Evolutionary conservation across 53 echinoderm and acorn worm species (phyloP).

Genomic region (Antedon mediterranea): DNA sequence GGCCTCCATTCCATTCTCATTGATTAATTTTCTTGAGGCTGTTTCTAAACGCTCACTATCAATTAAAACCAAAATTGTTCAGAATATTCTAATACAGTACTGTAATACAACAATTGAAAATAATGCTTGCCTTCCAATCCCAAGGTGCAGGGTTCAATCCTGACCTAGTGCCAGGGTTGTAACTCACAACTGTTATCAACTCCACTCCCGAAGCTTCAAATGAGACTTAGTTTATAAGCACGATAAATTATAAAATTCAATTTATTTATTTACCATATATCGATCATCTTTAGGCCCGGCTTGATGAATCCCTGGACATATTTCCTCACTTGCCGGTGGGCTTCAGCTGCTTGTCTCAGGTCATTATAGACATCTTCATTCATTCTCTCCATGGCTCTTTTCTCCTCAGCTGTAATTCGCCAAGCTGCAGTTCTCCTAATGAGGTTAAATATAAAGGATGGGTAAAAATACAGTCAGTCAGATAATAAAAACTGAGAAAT

Average conservation of each 20-base stretch:
- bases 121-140: too few relatives aligned
- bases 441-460: too few relatives aligned
- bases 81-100: too few relatives aligned
- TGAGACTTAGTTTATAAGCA: too few relatives aligned
- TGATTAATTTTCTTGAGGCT: conserved; percentile 71
- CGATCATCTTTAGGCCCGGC: conserved; percentile 81
- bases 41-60: conserved; percentile 68
- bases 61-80: not conserved
- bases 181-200: too few relatives aligned
- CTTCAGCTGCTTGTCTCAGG: conserved; percentile 85
- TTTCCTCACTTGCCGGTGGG: conserved; percentile 88
- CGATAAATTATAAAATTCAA: too few relatives aligned
- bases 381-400: conserved; percentile 49
- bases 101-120: too few relatives aligned
- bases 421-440: conserved; percentile 65
- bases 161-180: too few relatives aligned
- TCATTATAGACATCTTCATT: conserved; percentile 76
- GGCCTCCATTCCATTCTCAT: conserved; percentile 82
- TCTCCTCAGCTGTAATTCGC: conserved; percentile 74
- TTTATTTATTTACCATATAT: conserved; percentile 73
- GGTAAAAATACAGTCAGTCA: too few relatives aligned
- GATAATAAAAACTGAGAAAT: too few relatives aligned
- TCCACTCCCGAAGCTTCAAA: too few relatives aligned
- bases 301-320: conserved; percentile 84
- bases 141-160: too few relatives aligned